Evolutionary conservation across 2,113 vertebrate genomes (phyloP).

Genomic region (Struthio camelus): DNA sequence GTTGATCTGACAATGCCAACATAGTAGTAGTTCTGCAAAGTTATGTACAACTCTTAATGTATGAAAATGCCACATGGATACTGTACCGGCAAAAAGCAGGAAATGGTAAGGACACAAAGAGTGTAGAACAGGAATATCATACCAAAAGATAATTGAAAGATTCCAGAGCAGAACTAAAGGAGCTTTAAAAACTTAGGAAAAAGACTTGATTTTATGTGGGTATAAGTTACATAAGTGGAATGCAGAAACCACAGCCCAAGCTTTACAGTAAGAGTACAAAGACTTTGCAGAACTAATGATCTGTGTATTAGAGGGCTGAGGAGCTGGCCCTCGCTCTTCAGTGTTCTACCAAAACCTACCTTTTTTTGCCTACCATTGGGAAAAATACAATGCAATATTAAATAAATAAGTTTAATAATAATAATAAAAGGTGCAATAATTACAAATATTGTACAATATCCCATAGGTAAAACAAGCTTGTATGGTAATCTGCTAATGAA

Average conservation of each 20-base stretch:
- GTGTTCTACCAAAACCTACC: neutral
- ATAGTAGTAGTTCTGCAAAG: neutral
- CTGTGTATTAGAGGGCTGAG: neutral
- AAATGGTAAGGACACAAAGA: neutral
- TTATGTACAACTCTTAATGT: neutral
- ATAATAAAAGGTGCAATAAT: neutral
- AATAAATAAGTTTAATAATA: neutral
- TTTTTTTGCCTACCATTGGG: neutral
- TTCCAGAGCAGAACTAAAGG: neutral
- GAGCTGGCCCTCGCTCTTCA: neutral
- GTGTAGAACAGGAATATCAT: neutral
- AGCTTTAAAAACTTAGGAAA: neutral
- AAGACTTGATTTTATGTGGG: neutral
- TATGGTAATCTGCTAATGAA: neutral
- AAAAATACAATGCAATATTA: neutral
- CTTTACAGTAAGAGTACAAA: neutral
- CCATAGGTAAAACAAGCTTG: neutral
- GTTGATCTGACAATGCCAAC: neutral
- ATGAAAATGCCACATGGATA: neutral
- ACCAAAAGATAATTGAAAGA: neutral
- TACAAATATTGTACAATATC: neutral
- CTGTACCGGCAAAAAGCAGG: too few relatives aligned
- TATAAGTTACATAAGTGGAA: accelerated
- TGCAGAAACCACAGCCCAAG: neutral
- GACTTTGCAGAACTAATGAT: neutral